Evolutionary conservation across 2,888 invertebrate genomes (phyloP).

Genomic region (Clostera curtula): DNA sequence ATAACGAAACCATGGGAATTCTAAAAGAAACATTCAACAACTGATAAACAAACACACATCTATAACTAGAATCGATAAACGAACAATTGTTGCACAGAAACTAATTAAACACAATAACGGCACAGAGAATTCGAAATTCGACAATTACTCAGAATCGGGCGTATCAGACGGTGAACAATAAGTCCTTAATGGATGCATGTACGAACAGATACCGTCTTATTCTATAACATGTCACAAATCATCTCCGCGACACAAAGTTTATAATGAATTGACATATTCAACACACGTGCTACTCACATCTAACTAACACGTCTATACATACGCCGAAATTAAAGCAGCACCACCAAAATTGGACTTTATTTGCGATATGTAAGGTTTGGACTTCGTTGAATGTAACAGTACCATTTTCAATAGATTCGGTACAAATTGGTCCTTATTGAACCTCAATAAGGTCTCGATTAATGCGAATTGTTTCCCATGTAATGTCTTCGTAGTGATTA

Average conservation of each 20-base stretch:
- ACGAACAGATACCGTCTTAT: constrained; percentile 63
- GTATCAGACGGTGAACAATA: constrained; percentile 52
- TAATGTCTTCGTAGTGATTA: constrained; percentile 32
- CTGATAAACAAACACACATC: constrained; percentile 10
- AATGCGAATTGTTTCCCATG: constrained; percentile 17
- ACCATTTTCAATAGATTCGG: constrained; percentile 13
- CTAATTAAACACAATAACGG: constrained; percentile 44
- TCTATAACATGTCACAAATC: constrained; percentile 72
- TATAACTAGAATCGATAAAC: constrained; percentile 31
- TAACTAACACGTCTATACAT: constrained; percentile 30
- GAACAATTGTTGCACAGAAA: constrained; percentile 39
- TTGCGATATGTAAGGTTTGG: constrained; percentile 4
- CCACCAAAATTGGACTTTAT: constrained; percentile 24
- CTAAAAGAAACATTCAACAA: constrained; percentile 1
- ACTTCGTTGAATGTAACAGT: constrained; percentile 1
- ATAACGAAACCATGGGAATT: not conserved
- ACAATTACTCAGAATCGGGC: constrained; percentile 58
- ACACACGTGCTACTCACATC: constrained; percentile 52
- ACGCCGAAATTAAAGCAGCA: constrained; percentile 5
- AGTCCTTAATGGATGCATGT: constrained; percentile 51
- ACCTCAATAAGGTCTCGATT: constrained; percentile 24
- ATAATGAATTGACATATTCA: constrained; percentile 74
- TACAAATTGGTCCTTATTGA: constrained; percentile 32
- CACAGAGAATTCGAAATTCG: constrained; percentile 39
- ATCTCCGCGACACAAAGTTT: constrained; percentile 68